Base-by-base conservation (phyloP, 2,797 vertebrate species). In the Kryptolebias ocellatus region DNA sequence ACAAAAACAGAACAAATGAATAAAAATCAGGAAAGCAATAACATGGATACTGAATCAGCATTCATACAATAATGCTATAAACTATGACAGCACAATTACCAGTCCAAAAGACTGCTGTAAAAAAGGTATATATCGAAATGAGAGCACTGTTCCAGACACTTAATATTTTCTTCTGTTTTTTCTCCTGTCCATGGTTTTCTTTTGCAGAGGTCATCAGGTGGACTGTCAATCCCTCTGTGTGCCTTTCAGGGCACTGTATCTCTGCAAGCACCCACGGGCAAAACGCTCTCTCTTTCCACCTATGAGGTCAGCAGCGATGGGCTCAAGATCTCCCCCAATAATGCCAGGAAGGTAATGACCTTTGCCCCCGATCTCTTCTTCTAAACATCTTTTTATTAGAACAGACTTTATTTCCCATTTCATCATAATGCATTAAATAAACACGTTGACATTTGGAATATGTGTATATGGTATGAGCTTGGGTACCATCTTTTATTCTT, bases 171-270 rank as follows among this genome's bases (percentile, higher is more conserved):
- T n/a, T 9, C 12, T n/a, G 12, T 29, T 10, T 49, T 2, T 60
- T 1, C 6, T 14, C 12, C 65, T 52, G 49, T 52, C 8, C 50
- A 15, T 66, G 17, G 1, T 78, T 66, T 76, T 64, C 57, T 50
- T 55, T 62, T 67, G 11, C 92, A 99, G 98, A 90, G 95, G 20
- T 89, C 95, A 0, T 85, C 93, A 1, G 95, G 93, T 27, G 94
- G 95, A 53, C 92, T 99, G 45, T 94, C 95, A 5, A 94, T 98
- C 60, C 98, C 98, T 0, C 84, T 99, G 27, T 97, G 96, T 2
- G 98, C 98, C 0, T 98, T 99, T 84, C 97, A 99, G 88, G 98
- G 98, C 20, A 99, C 95, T 0, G 96, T 99, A 11, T 99, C 98
- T 16, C 95, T 99, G 34, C 97, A 98, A 12, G 95, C 96, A 0